Conservation (phyloP, 2,113 vertebrate species). For the Ramphastos sulfuratus region DNA sequence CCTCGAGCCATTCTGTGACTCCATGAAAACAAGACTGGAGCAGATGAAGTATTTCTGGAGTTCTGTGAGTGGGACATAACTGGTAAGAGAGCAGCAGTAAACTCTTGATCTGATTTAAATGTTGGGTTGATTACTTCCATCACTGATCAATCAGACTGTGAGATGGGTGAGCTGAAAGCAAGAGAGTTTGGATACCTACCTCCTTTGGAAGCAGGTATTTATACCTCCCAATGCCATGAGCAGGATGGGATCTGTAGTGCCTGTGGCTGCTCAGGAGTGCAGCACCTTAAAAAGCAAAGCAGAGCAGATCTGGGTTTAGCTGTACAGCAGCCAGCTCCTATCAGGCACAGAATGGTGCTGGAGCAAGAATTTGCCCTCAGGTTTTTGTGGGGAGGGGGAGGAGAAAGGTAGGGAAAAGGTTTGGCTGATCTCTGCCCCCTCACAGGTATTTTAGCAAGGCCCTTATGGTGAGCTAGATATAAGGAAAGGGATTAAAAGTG, state of each 20-base stretch:
- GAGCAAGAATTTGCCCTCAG: neutral
- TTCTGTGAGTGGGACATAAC: too few relatives aligned
- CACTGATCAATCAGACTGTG: neutral
- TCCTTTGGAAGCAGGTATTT: slow-evolving; percentile 78
- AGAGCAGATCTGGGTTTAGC: neutral
- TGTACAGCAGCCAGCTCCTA: neutral
- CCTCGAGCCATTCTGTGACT: too few relatives aligned
- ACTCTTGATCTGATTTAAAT: too few relatives aligned
- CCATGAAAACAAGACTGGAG: too few relatives aligned
- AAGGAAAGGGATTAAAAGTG: neutral
- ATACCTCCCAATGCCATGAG: slow-evolving; percentile 87
- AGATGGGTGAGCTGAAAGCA: neutral
- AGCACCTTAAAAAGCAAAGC: slow-evolving; percentile 58
- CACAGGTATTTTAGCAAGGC: neutral
- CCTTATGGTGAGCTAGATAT: neutral
- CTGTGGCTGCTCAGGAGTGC: slow-evolving; percentile 56
- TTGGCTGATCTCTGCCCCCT: neutral
- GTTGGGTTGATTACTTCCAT: too few relatives aligned
- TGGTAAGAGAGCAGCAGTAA: too few relatives aligned
- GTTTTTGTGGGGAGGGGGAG: neutral
- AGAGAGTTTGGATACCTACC: slow-evolving; percentile 69
- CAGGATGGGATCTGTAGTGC: slow-evolving; percentile 80
- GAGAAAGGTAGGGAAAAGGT: too few relatives aligned
- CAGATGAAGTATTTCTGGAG: too few relatives aligned
- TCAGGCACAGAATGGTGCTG: rapidly evolving